Conservation (phyloP, 2,797 vertebrate genomes). For the Sebastolobus altivelis region DNA sequence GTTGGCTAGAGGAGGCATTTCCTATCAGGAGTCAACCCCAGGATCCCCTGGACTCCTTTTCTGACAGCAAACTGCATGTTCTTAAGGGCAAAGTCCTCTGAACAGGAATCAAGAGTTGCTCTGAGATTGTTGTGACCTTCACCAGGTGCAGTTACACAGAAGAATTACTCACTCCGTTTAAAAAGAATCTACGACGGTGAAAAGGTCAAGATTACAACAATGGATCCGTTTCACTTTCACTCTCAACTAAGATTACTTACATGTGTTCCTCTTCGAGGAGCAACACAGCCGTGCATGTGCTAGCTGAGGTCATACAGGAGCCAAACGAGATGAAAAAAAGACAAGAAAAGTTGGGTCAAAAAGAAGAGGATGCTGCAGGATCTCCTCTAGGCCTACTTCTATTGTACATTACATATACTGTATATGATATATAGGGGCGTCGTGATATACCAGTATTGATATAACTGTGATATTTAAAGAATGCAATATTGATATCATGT, state of each 20-base stretch:
- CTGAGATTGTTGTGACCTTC: conserved; percentile 22
- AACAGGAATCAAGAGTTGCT: not conserved
- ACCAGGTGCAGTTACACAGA: conserved; percentile 1
- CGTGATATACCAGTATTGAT: too few species aligned
- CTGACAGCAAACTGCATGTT: not conserved
- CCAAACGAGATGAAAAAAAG: not conserved
- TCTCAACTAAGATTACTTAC: not conserved
- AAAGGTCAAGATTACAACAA: not conserved
- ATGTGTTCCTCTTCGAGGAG: not conserved
- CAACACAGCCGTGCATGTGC: not conserved
- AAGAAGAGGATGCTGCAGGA: not conserved
- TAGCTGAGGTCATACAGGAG: not conserved
- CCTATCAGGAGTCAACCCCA: conserved; percentile 45
- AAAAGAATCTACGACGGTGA: not conserved
- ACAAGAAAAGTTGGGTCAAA: not conserved
- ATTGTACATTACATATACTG: not conserved
- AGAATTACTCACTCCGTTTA: not conserved
- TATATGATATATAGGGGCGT: too few species aligned
- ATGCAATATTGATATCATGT: too few species aligned
- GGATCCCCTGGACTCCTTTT: conserved; percentile 32
- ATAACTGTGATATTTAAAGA: too few species aligned
- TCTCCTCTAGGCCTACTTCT: not conserved
- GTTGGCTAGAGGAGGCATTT: conserved; percentile 60
- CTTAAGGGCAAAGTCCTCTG: conserved; percentile 27
- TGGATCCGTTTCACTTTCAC: too few species aligned